Evolutionary conservation across 37 sponge, comb jelly and placozoan species (phyloP), one percentile per base, ranked within the genome.

Genomic region (Halisarca cf. caerulea): DNA sequence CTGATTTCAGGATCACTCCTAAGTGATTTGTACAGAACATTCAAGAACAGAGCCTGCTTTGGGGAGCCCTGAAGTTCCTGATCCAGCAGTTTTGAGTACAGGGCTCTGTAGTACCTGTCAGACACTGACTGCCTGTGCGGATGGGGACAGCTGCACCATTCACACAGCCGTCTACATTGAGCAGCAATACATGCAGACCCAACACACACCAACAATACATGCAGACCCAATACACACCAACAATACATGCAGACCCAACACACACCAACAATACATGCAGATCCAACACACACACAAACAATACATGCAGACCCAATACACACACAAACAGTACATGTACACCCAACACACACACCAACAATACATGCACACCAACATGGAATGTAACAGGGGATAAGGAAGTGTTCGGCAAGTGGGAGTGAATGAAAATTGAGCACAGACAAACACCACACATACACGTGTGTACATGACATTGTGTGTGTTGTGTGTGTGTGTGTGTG

Each of bases 1-100:
- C 61, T 89, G 53, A 89, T 35, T 6, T 73, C 80, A 23, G 95
- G 88, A 82, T 99, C 99, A 86, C 80, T 84, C 89, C 92, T 96
- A 47, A 96, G 41, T n/a, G 97, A 89, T 84, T 96, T 94, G 88
- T 89, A 99, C 75, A 99, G 53, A 0, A 99, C 80, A 82, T 99
- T 99, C 47, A 99, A 90, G 59, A 99, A 96, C 72, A 99, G 84
- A 5, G 94, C 87, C 92, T 96, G 60, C 33, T 88, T 92, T 59
- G 92, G 86, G 32, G 89, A 82, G 33, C 69, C 21, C 27, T 75
- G 82, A 30, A 99, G 55, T n/a, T 87, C 74, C 18, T 87, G 86
- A 73, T 99, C 97, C 66, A 93, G 34, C 66, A 99, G 86, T 78
- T 99, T 99, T 42, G 74, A 15, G 80, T 99, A 99, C 7, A 99